A percentile compares a stretch with the other conserved stretches of the same genome.
phyloP scores from a whole-genome alignment of 2,797 vertebrate genomes.

The Atherinosoma microstoma region DNA sequence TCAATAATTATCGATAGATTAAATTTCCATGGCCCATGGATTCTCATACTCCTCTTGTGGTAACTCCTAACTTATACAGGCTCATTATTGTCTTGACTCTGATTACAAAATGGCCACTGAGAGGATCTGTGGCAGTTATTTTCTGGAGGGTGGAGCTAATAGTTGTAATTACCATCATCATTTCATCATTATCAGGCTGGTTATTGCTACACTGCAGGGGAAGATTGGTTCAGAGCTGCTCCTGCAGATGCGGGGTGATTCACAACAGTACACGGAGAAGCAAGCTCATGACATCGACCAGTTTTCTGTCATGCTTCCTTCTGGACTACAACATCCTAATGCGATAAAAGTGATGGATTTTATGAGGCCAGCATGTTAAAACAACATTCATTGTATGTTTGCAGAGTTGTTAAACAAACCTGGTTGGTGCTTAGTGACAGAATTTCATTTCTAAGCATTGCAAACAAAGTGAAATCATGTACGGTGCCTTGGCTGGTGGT shows the following conservation, averaged over 20 bases:
- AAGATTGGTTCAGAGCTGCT: constrained; percentile 1
- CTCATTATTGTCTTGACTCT: background rate
- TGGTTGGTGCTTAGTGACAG: background rate
- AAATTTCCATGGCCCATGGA: no score
- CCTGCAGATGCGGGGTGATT: constrained; percentile 4
- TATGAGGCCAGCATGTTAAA: background rate
- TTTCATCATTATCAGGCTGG: constrained; percentile 3
- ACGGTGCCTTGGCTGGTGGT: background rate
- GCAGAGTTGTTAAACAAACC: background rate
- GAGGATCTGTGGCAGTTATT: background rate
- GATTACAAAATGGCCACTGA: background rate
- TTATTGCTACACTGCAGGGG: constrained; percentile 4
- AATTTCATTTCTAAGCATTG: constrained; percentile 4
- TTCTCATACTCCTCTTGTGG: no score
- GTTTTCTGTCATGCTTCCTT: background rate
- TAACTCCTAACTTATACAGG: background rate
- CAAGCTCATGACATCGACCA: background rate
- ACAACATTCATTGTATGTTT: background rate
- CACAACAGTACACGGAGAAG: background rate
- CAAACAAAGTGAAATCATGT: constrained; percentile 17
- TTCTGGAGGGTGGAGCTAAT: constrained; percentile 3
- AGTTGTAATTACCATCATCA: background rate
- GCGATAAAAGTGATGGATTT: background rate
- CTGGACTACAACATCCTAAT: background rate
- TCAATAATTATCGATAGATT: no score